Conservation (phyloP, 2,797 vertebrate species). For the Hipposideros larvatus region DNA sequence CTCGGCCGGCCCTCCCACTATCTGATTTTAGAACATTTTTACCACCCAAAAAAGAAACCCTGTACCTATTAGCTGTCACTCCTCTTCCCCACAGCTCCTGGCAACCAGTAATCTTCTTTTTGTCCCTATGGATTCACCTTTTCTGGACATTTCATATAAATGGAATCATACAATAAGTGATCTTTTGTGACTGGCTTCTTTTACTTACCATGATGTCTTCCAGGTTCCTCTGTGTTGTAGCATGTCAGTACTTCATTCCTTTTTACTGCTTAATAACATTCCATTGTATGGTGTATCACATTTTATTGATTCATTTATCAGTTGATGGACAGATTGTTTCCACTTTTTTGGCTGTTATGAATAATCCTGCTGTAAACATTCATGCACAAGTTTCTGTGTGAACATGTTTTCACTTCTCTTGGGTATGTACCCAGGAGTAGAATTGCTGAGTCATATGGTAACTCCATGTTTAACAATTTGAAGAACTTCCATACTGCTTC, state of each 20-base stretch:
- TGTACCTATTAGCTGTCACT: background rate
- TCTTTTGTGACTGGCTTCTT: background rate
- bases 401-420: background rate
- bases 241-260: background rate
- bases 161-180: background rate
- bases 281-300: background rate
- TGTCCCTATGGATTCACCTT: background rate
- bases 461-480: background rate
- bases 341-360: background rate
- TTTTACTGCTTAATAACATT: background rate
- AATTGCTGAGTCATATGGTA: background rate
- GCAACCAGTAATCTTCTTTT: background rate
- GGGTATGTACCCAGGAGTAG: background rate
- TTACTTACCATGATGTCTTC: background rate
- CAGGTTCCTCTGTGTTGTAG: background rate
- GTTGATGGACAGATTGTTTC: background rate
- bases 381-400: background rate
- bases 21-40: conserved; percentile 11
- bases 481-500: background rate
- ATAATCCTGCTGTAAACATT: background rate
- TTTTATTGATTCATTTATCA: background rate
- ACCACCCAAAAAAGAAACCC: background rate
- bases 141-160: background rate
- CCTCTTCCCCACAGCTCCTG: background rate
- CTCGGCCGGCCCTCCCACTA: no score